Base-by-base conservation (phyloP, 2,113 vertebrate genomes). In the Lophius piscatorius region DNA sequence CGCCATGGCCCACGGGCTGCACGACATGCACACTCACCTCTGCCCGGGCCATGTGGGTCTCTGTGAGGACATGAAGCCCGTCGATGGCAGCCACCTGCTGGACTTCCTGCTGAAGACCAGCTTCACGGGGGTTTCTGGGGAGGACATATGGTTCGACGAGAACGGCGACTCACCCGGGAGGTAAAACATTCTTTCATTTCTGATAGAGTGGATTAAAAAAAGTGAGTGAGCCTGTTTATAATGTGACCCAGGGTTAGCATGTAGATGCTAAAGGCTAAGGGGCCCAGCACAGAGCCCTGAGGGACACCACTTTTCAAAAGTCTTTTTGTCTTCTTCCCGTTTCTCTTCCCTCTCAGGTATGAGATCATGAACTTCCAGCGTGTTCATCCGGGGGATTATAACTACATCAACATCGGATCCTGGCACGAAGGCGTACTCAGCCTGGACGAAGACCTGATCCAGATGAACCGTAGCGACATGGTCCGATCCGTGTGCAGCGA, bases 281-380 rank as follows among this genome's bases (percentile, higher is more conserved):
- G n/a, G n/a, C n/a, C n/a, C n/a, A n/a, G n/a, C n/a, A n/a, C n/a
- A n/a, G n/a, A n/a, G n/a, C n/a, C n/a, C n/a, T n/a, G n/a, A n/a
- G 17, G 28, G 2, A 20, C 3, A 0, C 3, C 40, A 35, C 11
- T 0, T 52, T 6, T 21, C 50, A 6, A 46, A 14, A 44, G 5
- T 51, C 5, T 0, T 18, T 3, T 41, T 20, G 18, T 16, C 4
- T 7, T 12, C 13, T 20, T 42, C 4, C n/a, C n/a, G n/a, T n/a
- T n/a, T 58, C 6, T 63, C 1, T 72, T 23, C 16, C 12, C 58
- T 16, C 0, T 63, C 67, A 99, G 97, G 65, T 99, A 99, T 55
- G 97, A 99, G 63, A 99, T 99, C 35, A 99, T 98, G 97, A 98
- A 99, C 76, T 91, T 99, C 57, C 96, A 98, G 76, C 91, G 90